phyloP scores from a whole-genome alignment of 2,888 invertebrate genomes.

The Epistrophe eligans region DNA sequence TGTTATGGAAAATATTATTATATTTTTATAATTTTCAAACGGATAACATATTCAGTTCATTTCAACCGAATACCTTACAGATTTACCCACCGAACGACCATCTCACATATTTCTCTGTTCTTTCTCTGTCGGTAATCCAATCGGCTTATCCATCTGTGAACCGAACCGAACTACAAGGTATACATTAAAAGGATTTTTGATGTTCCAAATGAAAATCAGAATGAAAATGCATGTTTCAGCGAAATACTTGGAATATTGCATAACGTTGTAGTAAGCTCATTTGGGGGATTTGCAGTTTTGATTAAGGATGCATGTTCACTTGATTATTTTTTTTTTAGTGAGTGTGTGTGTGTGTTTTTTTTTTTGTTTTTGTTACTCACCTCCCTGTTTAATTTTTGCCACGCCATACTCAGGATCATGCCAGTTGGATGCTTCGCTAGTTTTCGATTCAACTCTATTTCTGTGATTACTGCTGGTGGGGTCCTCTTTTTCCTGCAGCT shows the following conservation, averaged over 20 bases:
- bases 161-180: slow-evolving; percentile 53
- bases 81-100: slow-evolving; percentile 1
- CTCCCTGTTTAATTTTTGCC: slow-evolving; percentile 86
- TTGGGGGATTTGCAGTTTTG: slow-evolving; percentile 66
- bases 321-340: slow-evolving; percentile 22
- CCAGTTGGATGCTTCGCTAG: slow-evolving; percentile 84
- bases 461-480: slow-evolving; percentile 79
- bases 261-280: slow-evolving; percentile 67
- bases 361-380: slow-evolving; percentile 77
- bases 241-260: slow-evolving; percentile 45
- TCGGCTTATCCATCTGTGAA: slow-evolving; percentile 64
- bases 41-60: slow-evolving; percentile 66
- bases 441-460: slow-evolving; percentile 80
- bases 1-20: slow-evolving; percentile 67
- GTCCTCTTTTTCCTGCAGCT: slow-evolving; percentile 39
- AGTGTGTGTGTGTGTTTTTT: not conserved
- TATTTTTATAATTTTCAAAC: slow-evolving; percentile 67
- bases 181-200: slow-evolving; percentile 69
- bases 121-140: slow-evolving; percentile 40
- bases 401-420: slow-evolving; percentile 86
- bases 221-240: slow-evolving; percentile 57
- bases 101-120: not conserved
- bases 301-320: slow-evolving; percentile 63
- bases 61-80: slow-evolving; percentile 36
- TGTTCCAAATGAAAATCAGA: slow-evolving; percentile 47